Base-by-base conservation (phyloP, 2,113 vertebrate species). In the Limanda limanda region DNA sequence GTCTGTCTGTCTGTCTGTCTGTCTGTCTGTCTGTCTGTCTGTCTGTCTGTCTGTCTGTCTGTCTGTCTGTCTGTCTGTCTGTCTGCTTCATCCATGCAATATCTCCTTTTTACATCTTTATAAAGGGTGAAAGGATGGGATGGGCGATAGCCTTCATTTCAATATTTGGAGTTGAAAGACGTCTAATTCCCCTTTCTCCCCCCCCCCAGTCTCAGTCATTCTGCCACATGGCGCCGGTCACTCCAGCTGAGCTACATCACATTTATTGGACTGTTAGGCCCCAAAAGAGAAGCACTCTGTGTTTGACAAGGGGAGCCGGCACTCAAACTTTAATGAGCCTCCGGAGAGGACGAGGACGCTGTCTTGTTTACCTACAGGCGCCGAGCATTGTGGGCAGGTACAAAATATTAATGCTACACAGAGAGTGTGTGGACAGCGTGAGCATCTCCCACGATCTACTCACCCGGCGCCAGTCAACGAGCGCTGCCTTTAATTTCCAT, bases 321-420 rank as follows among this genome's bases (percentile, higher is more conserved):
- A 48, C 80, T 90, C 86, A 77, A 54, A 78, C 59, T 91, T 84
- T 92, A 92, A 92, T 90, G 89, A 92, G 89, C 81, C 87, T 92
- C 90, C 62, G 63, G 81, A 89, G 90, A 85, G 85, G 84, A 70
- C 37, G 81, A 72, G 68, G 71, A 78, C 87, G 89, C 70, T 56
- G 69, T 35, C 69, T 85, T 81, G 79, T 82, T 86, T 88, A 86
- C 86, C 25, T 51, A 54, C 74, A 68, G 74, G 55, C 45, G 9
- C 68, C 78, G 55, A 57, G 79, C 66, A 58, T 52, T 70, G 81
- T 77, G 76, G 64, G 45, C 78, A 84, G 82, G 71, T 84, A 79
- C 73, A 61, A 83, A 82, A 86, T 75, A 68, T 79, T 79, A 74
- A 80, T 68, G 74, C n/a, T 23, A 68, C 68, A 59, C 54, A 42